Evolutionary conservation across 2,797 vertebrate genomes (phyloP), one percentile per base, ranked within the genome.

Genomic region (Onychomys arenicola): DNA sequence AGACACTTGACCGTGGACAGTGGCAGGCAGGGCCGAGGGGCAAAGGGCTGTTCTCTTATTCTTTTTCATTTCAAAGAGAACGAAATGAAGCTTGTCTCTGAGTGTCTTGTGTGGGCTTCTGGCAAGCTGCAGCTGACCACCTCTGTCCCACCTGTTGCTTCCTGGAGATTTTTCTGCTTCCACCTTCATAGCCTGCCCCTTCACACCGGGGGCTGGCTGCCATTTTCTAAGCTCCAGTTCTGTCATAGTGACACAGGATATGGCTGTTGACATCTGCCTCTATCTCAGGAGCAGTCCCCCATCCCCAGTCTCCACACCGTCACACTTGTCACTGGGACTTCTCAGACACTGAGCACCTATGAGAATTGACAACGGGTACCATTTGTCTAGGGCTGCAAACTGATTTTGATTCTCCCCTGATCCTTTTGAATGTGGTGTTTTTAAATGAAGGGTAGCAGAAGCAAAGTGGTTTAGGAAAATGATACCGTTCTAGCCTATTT

Each of bases 401-500:
- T 71, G 16, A 86, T 92, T 95, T 73, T 43, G 34, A 92, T 86
- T 93, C 57, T 83, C 40, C 82, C 37, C 67, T 90, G 83, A 94
- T 92, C 73, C 91, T 92, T 92, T 96, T 76, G 85, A 96, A 59
- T 91, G 67, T 86, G 37, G 10, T 95, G 40, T 29, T 87, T 95
- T 96, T 75, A 95, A 97, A 95, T 97, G 78, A 92, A 96, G 77
- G 93, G 90, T 27, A 92, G 49, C 93, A 90, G 88, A 95, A 67
- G 92, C 43, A 92, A 96, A 97, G 63, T 84, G 89, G 94, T 91
- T 96, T 94, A 89, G 77, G 87, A 88, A 89, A 95, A 95, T 87
- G 88, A 71, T 80, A 46, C 81, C 75, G 88, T 96, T 95, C 55
- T 90, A 57, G 52, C 73, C 43, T 73, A 8, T 95, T 91, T 84